Evolutionary conservation across 1,140 invertebrate species (phyloP), one percentile per base, ranked within the genome.

Genomic region (Plodia interpunctella): DNA sequence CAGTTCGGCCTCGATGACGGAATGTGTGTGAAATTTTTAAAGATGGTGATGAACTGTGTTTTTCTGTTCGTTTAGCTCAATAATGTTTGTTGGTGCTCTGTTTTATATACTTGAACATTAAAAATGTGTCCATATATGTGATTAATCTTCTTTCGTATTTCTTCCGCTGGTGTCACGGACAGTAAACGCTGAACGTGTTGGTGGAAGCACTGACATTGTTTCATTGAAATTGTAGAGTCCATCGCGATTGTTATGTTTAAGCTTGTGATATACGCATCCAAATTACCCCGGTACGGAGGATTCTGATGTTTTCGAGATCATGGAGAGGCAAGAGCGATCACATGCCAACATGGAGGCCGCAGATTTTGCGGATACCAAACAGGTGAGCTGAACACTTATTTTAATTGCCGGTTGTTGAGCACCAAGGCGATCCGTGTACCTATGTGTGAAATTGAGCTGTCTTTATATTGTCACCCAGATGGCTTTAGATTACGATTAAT

Each of bases 21-120:
- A 87, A 87, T 88, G 80, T 87, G 80, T 87, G 80, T 86, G 74
- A 86, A 87, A 87, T 72, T 86, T 86, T 82, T 86, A 85, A 32
- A 84, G 80, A 87, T 88, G 83, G 83, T 87, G 84, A 86, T 80
- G 74, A 84, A 76, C 74, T 79, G 76, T 88, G 76, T 87, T 86
- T 85, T 84, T 76, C 70, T 60, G 65, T 65, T 69, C 74, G 38
- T 44, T 55, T 76, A 64, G 55, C 62, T 65, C 73, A 67, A 74
- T 73, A 74, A 66, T 62, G 60, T 69, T 57, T 60, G 63, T 63
- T 76, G 62, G 60, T 79, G 69, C 68, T 74, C 69, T 71, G 51
- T 70, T 73, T 76, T 15, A 61, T 62, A 60, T 69, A 65, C 57
- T 73, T 51, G 76, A 73, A 74, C 61, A 65, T 57, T 65, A 28